These are phyloP conservation scores for Drosophila navojoa DNA, from an alignment of 1,140 invertebrate species.

Conservation along the genomic window DNA sequence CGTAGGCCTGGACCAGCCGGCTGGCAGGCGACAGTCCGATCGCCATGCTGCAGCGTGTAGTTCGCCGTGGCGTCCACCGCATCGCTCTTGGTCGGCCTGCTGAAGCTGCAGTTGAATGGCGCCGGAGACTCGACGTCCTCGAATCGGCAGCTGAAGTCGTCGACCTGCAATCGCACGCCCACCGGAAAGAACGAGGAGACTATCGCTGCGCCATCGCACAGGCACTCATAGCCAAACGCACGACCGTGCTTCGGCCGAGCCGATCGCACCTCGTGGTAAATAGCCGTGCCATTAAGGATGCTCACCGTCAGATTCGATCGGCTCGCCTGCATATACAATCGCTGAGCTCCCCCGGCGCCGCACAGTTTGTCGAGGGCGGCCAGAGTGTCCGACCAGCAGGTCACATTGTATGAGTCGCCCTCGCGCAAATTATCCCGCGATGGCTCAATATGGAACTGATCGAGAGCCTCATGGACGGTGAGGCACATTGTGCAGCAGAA, in stretches of 20 bases:
- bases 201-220: neutral
- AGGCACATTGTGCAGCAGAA: neutral
- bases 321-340: neutral
- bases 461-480: neutral
- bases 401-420: constrained; percentile 2
- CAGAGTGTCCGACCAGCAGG: neutral
- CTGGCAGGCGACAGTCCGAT: neutral
- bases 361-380: neutral
- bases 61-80: neutral
- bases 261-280: neutral
- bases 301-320: neutral
- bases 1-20: neutral
- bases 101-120: constrained; percentile 8
- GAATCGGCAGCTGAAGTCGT: neutral
- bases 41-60: neutral
- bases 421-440: neutral
- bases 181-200: neutral
- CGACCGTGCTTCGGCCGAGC: neutral
- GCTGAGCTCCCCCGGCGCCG: neutral
- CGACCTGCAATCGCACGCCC: neutral
- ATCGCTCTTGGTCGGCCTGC: neutral
- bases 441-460: neutral
- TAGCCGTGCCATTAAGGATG: neutral
- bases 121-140: neutral
- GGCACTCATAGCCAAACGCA: neutral